These are phyloP conservation scores for Danionella dracula DNA, from an alignment of 2,797 vertebrate species.

Conservation along the genomic window DNA sequence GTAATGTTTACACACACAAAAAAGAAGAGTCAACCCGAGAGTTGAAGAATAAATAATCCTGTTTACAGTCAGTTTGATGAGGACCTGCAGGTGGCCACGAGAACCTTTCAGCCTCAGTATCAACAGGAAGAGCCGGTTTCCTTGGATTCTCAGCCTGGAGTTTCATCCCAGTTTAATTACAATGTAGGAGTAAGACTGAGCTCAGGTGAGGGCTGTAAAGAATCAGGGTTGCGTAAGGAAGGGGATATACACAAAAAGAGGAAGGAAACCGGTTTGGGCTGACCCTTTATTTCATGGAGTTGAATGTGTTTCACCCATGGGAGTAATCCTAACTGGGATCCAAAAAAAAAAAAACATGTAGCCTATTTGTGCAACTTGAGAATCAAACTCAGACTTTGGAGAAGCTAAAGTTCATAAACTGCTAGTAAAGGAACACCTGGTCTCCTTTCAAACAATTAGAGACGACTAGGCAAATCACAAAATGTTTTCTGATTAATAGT, in stretches of 20 bases:
- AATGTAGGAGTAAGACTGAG: constrained; percentile 2
- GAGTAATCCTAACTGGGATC: background rate
- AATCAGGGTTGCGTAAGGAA: constrained; percentile 17
- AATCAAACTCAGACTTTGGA: too few species aligned
- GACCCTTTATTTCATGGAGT: too few species aligned
- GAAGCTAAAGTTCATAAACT: too few species aligned
- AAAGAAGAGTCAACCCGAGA: background rate
- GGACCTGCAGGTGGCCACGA: background rate
- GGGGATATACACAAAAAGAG: background rate
- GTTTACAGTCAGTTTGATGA: background rate
- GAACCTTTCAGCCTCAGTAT: background rate
- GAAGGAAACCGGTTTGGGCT: constrained; percentile 21
- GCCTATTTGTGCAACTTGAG: too few species aligned
- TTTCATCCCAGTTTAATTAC: constrained; percentile 39
- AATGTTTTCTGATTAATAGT: too few species aligned
- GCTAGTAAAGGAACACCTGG: too few species aligned
- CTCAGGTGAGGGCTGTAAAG: constrained; percentile 46
- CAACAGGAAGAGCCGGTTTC: constrained; percentile 8
- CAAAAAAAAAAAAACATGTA: too few species aligned
- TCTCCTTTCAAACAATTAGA: too few species aligned
- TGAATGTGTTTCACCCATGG: background rate
- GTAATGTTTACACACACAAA: background rate
- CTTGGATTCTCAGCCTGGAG: background rate
- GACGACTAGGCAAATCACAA: too few species aligned
- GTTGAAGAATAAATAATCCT: background rate